Evolutionary conservation across 2,888 invertebrate species (phyloP), one percentile per base, ranked within the genome.

Genomic region (Ferdinandea cuprea): DNA sequence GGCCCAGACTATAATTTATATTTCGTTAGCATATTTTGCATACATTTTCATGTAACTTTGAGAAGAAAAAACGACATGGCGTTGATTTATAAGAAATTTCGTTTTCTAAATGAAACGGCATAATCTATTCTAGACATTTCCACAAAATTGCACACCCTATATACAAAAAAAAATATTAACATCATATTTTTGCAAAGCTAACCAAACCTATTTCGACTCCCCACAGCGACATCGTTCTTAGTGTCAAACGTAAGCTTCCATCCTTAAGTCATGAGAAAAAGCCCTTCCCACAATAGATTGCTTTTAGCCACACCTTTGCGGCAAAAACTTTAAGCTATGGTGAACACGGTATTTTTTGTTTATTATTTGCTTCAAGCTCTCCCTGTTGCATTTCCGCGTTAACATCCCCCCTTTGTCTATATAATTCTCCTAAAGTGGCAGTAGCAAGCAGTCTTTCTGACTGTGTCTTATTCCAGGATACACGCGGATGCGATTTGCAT

Each of bases 401-500:
- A 13, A 11, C 42, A 15, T 56, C 9, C 44, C n/a, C n/a, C n/a
- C n/a, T n/a, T 72, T 21, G 37, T 54, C 28, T 66, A 25, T 54
- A 73, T 61, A 73, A 79, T 66, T 79, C 73, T 56, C 61, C 61
- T 79, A 68, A 79, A 79, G 56, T 68, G 66, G 25, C 59, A 68
- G 66, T 19, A 37, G 42, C 68, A 50, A 37, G 42, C 68, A 50
- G 13, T 42, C 46, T 28, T 25, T 32, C 13, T 13, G n/a, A n/a
- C 15, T 30, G n/a, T 37, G 6, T 32, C 13, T 68, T 35, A 17
- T 56, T 50, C 48, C 15, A 11, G 11, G 35, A 30, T 25, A 50
- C 13, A 61, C 28, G n/a, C n/a, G 25, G 42, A 68, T 68, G 74
- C 63, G 68, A 80, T 80, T 80, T 80, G 69, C 74, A 80, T 80